phyloP scores from a whole-genome alignment of 2,113 vertebrate species.

The Anhinga anhinga region DNA sequence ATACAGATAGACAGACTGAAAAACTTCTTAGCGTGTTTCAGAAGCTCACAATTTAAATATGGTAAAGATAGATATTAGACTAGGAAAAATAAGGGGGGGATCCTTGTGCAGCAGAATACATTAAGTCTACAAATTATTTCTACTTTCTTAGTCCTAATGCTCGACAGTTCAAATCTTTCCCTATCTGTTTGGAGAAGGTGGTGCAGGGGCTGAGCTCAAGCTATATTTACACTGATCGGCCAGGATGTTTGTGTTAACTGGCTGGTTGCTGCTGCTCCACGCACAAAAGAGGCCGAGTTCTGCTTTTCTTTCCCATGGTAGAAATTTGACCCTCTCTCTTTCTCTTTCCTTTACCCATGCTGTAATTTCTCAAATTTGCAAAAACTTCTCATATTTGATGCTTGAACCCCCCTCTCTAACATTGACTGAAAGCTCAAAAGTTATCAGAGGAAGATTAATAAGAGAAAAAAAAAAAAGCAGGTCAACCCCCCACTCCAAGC shows the following conservation, averaged over 20 bases:
- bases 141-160: neutral
- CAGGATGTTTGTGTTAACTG: neutral
- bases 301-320: neutral
- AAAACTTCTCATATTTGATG: neutral
- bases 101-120: neutral
- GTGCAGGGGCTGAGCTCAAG: neutral
- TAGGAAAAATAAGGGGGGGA: neutral
- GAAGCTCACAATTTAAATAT: neutral
- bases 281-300: neutral
- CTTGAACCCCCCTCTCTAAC: neutral
- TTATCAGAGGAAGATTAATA: neutral
- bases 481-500: too few relatives aligned
- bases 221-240: accelerated
- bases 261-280: neutral
- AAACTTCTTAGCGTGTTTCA: neutral
- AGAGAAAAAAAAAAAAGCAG: neutral
- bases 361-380: neutral
- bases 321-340: neutral
- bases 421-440: neutral
- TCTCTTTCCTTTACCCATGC: neutral
- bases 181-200: neutral
- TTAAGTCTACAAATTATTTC: neutral
- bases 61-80: neutral
- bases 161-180: neutral
- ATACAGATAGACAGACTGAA: neutral